Base-by-base conservation (phyloP, 2,888 invertebrate genomes). In the Lasiommata megera region DNA sequence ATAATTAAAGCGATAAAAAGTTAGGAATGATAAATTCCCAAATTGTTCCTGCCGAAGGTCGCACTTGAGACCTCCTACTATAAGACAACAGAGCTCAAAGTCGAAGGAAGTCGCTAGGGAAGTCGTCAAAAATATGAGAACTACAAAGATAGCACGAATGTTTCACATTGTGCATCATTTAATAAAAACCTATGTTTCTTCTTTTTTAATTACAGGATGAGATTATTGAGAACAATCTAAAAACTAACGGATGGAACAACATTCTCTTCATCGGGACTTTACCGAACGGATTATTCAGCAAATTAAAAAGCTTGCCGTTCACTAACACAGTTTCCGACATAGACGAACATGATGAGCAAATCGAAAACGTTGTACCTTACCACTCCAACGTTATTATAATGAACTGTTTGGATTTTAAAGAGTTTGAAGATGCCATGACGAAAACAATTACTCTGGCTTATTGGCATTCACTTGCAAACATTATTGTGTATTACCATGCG, bases 391-490 rank as follows among this genome's bases (percentile, higher is more conserved):
- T 73, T 3, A 68, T 87, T 23, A 40, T 86, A 2, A 70, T 88
- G 0, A 70, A 66, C 36, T 80, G 79, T 34, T 47, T 54, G 7
- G 68, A 77, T 60, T 73, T 80, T 48, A 62, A 57, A 5, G 70
- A 82, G 14, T 81, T 80, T 62, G 80, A 84, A 70, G 60, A 71
- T n/a, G 72, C 72, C n/a, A 56, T 88, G 8, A 61, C 61, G 1
- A 79, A 79, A 69, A 60, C 74, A 1, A 60, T 73, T 36, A 63
- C 56, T 6, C 64, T 72, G 1, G 74, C 80, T 0, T 81, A 80
- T 61, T 88, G 84, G 84, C 80, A 88, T 65, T 79, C 87, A 5
- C 73, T 70, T 5, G 66, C 84, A 5, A 76, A 84, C 36, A 62
- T 85, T 5, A 67, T 88, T 41, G 41, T 88, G 6, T 77, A 81